Base-by-base conservation (phyloP, 2,797 vertebrate species). In the Cynodonichthys magdalenae region DNA sequence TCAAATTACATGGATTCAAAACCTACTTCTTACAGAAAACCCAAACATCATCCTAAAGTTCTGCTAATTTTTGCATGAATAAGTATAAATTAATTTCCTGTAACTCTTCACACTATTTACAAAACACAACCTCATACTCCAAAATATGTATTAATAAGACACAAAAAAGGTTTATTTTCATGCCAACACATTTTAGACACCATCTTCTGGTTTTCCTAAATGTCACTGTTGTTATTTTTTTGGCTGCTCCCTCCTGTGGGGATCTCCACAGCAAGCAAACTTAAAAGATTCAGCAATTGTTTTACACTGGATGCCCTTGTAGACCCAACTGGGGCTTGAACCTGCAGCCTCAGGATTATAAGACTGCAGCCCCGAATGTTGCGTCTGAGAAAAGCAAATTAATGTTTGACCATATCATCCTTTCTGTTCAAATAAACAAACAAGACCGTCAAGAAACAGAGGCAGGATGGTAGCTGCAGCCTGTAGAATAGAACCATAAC, bases 361-460 rank as follows among this genome's bases (percentile, higher is more conserved):
- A 8, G 6, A 34, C 31, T 8, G 6, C 31, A 34, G 6, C 31
- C 7, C 31, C 9, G 31, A 8, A 2, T 10, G 24, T 24, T 24
- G 24, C 24, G 3, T 3, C 24, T 63, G 61, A 77, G 31, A 69
- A 62, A 71, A 39, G 46, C 34, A 68, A 75, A 84, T 82, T 86
- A 81, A 87, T 65, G 63, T 8, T 47, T 18, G 11, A 65, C 57
- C 52, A 51, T 59, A 68, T 63, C 69, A 58, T 85, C 67, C 61
- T 77, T 73, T 83, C 53, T 20, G 15, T 55, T 68, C 68, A 82
- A 69, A 71, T 87, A 89, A 84, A 86, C 82, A 81, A 48, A 53
- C 39, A 31, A 53, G 81, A 75, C 87, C 86, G 89, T 86, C 85
- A 87, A 77, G 75, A 54, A 36, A 51, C 2, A 46, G 66, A 48